Base-by-base conservation (phyloP, 2,888 invertebrate species). In the Ganaspis brasiliensis region DNA sequence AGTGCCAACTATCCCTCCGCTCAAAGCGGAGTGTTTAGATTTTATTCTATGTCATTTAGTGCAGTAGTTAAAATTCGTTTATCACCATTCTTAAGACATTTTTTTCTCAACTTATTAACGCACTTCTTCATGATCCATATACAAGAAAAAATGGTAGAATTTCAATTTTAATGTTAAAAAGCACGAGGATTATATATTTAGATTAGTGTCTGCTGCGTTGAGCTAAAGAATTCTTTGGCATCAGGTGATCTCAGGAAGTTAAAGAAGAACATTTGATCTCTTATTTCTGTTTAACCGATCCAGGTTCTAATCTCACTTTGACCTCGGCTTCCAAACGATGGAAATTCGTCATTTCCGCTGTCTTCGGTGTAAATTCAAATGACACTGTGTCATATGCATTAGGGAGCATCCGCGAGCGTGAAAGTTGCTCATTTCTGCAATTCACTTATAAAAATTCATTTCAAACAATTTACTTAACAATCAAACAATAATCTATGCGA, bases 1-100 rank as follows among this genome's bases (percentile, higher is more conserved):
- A 90, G 90, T 90, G 88, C 85, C 87, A 88, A 88, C 87, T 87
- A 87, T 89, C 87, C 86, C 87, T 86, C 86, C 85, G 87, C 78
- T 82, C 86, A 80, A 82, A 86, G 45, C 84, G 84, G 86, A 83
- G 74, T 59, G 81, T 82, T 81, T 80, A 67, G 67, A 67, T 67
- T 26, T 67, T 26, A 16, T 45, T 45, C 67, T 14, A 67, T 67
- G 24, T 67, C 67, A n/a, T 45, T 67, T 67, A 49, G 67, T 67
- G 24, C 8, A 12, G n/a, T 67, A 49, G 45, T 67, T 24, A 45
- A 24, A 45, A 14, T n/a, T 67, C n/a, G 12, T 19, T 21, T 4
- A 19, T 19, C 5, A 52, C 37, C 37, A 5, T 40, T 1, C 19
- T 19, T 61, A 19, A 21, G 35, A 35, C 1, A 35, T 35, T 1